Percentiles rank a stretch among this genome's conserved stretches.
Conservation (phyloP, 2,113 vertebrate genomes). For the human (Homo sapiens) region GRCh38 chr16:79817001-79817500, state of each 20-base stretch:
- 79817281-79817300: background rate
- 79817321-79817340: background rate
- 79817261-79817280: background rate
- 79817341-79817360: background rate
- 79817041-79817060: too few relatives aligned
- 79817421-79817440: conserved; percentile 63
- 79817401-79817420: conserved; percentile 57
- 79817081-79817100: too few relatives aligned
- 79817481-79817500: conserved; percentile 68
- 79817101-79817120: background rate
- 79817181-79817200: background rate
- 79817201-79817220: background rate
- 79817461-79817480: conserved; percentile 66
- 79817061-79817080: too few relatives aligned
- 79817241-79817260: background rate
- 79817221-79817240: background rate
- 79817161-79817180: background rate
- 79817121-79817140: background rate
- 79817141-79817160: background rate
- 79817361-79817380: conserved; percentile 40
- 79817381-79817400: conserved; percentile 66
- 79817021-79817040: too few relatives aligned
- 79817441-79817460: conserved; percentile 79
- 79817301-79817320: background rate
- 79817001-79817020: too few relatives aligned